A percentile compares a stretch with the other conserved stretches of the same genome.
Conservation (phyloP, 1,140 invertebrate genomes). For the Lordiphosa mommai region DNA sequence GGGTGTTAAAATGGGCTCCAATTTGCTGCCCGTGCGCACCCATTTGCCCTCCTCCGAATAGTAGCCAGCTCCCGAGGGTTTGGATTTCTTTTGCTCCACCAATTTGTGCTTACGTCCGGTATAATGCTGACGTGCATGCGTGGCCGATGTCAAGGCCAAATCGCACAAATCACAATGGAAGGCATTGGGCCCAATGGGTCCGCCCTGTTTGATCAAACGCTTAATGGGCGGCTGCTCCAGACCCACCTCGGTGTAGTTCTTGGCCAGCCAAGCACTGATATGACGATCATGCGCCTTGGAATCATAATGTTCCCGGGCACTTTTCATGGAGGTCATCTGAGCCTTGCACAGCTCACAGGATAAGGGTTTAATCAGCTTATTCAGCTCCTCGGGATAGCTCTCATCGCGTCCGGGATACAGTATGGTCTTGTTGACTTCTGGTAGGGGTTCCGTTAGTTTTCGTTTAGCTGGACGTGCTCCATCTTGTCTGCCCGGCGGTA, state of each 20-base stretch:
- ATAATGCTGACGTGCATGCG: constrained; percentile 80
- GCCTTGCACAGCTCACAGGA: constrained; percentile 79
- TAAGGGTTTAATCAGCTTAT: constrained; percentile 75
- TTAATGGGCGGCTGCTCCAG: constrained; percentile 59
- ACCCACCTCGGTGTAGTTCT: constrained; percentile 62
- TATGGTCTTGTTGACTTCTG: not conserved
- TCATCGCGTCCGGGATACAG: constrained; percentile 55
- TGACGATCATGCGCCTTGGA: constrained; percentile 80
- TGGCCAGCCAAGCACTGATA: constrained; percentile 76
- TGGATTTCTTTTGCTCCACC: constrained; percentile 40
- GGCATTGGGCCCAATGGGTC: constrained; percentile 54
- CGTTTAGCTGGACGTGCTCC: not conserved
- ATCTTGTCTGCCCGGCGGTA: constrained; percentile 7
- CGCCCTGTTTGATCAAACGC: constrained; percentile 44
- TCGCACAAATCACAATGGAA: constrained; percentile 80
- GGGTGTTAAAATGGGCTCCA: not conserved
- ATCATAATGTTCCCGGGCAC: constrained; percentile 80
- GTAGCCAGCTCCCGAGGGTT: constrained; percentile 75
- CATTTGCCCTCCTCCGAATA: constrained; percentile 79
- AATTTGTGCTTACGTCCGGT: constrained; percentile 79
- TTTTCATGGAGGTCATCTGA: constrained; percentile 76
- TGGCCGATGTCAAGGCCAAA: constrained; percentile 77
- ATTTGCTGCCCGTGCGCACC: constrained; percentile 63
- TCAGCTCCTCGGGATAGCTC: constrained; percentile 79
- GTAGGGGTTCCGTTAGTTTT: not conserved